phyloP scores from a whole-genome alignment of 2,797 vertebrate genomes.

The Todus mexicanus region DNA sequence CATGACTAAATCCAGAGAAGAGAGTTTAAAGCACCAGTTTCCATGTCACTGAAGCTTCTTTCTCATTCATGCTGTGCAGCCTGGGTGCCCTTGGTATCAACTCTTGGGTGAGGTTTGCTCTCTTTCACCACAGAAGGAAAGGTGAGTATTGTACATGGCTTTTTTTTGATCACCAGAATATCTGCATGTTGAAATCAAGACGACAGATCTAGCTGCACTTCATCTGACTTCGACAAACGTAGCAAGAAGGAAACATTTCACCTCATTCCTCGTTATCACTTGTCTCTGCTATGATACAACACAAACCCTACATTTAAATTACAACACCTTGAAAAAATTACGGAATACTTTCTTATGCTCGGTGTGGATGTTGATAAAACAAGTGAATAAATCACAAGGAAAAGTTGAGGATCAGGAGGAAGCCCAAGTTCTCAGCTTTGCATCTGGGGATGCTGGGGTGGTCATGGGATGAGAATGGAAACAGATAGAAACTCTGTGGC shows the following conservation, averaged over 20 bases:
- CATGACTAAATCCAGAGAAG: not conserved
- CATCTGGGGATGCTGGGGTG: not conserved
- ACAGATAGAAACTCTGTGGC: not conserved
- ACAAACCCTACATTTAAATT: not conserved
- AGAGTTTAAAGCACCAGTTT: not conserved
- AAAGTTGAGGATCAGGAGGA: not conserved
- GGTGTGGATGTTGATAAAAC: not conserved
- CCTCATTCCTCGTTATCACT: not conserved
- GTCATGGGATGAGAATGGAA: not conserved
- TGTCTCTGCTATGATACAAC: rapidly evolving
- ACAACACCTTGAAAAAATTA: not conserved
- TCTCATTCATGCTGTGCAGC: not conserved
- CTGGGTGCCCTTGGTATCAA: not conserved
- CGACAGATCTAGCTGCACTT: not conserved
- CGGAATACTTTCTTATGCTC: not conserved
- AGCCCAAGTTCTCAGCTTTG: not conserved
- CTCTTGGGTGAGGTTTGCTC: not conserved
- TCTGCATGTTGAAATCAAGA: not conserved
- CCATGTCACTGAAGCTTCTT: not conserved
- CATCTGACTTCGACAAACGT: not conserved
- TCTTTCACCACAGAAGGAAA: rapidly evolving
- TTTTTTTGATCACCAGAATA: not conserved
- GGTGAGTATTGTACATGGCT: not conserved
- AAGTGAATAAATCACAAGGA: not conserved
- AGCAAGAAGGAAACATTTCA: not conserved